Evolutionary conservation across 2,113 vertebrate genomes (phyloP).

Genomic region (Eleginops maclovinus): DNA sequence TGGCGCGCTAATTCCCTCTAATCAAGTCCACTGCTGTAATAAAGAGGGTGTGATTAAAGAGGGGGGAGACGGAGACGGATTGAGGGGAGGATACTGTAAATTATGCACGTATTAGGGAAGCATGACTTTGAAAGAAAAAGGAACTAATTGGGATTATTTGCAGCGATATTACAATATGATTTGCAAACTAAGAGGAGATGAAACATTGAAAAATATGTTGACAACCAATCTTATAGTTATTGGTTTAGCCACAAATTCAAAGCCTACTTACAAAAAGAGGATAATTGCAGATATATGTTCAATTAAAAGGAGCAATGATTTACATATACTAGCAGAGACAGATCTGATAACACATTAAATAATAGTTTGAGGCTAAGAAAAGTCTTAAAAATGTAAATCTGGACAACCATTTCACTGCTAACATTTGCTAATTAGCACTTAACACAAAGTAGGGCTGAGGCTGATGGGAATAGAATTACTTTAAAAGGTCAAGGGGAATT

Average conservation of each 20-base stretch:
- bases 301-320: too few species aligned
- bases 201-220: too few species aligned
- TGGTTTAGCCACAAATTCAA: background rate
- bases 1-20: constrained; percentile 61
- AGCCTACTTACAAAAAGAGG: too few species aligned
- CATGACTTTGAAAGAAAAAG: too few species aligned
- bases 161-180: too few species aligned
- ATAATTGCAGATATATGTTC: too few species aligned
- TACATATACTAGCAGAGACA: background rate
- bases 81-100: background rate
- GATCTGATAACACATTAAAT: background rate
- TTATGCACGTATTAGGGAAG: too few species aligned
- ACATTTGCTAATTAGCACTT: background rate
- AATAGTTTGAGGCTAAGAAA: too few species aligned
- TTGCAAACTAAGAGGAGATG: too few species aligned
- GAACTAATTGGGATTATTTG: too few species aligned
- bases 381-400: background rate
- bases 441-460: background rate
- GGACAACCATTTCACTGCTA: background rate
- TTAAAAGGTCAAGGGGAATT: background rate
- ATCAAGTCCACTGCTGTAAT: constrained; percentile 58
- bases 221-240: background rate
- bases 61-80: background rate
- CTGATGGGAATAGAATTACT: background rate
- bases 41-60: constrained; percentile 25